A percentile compares a stretch with the other conserved stretches of the same genome.
Evolutionary conservation across 2,888 invertebrate species (phyloP).

Genomic region (Hesperia comma): DNA sequence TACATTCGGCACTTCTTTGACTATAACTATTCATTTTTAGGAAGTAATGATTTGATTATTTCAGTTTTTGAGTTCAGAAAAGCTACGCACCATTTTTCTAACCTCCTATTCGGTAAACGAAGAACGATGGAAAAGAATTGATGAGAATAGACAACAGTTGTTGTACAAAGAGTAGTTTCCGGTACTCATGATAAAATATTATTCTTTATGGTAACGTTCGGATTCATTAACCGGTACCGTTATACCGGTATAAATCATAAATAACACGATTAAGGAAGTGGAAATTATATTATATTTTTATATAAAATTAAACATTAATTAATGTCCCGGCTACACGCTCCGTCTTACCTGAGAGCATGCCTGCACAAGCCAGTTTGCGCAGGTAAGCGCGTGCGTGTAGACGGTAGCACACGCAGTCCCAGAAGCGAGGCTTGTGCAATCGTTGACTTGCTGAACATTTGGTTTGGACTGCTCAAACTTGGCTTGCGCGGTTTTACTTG

Average conservation of each 20-base stretch:
- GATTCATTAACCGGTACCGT: background rate
- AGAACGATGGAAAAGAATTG: conserved; percentile 74
- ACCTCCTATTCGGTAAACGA: conserved; percentile 78
- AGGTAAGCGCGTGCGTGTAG: no score
- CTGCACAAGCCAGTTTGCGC: no score
- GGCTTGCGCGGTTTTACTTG: no score
- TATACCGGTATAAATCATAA: background rate
- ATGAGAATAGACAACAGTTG: conserved; percentile 60
- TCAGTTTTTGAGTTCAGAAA: conserved; percentile 46
- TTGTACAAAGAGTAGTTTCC: conserved; percentile 59
- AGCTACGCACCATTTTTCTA: conserved; percentile 81
- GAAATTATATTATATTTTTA: no score
- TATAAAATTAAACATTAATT: no score
- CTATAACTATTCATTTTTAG: conserved; percentile 1
- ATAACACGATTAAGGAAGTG: no score
- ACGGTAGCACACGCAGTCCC: no score
- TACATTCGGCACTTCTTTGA: background rate
- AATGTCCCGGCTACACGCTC: no score
- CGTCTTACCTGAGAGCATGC: no score
- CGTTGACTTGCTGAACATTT: no score
- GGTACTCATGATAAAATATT: conserved; percentile 41
- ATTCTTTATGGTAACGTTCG: conserved; percentile 6
- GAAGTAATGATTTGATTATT: background rate
- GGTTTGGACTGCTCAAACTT: no score
- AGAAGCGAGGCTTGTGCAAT: no score